Conservation (phyloP, 2,888 invertebrate genomes). For the Apodemia duryi region DNA sequence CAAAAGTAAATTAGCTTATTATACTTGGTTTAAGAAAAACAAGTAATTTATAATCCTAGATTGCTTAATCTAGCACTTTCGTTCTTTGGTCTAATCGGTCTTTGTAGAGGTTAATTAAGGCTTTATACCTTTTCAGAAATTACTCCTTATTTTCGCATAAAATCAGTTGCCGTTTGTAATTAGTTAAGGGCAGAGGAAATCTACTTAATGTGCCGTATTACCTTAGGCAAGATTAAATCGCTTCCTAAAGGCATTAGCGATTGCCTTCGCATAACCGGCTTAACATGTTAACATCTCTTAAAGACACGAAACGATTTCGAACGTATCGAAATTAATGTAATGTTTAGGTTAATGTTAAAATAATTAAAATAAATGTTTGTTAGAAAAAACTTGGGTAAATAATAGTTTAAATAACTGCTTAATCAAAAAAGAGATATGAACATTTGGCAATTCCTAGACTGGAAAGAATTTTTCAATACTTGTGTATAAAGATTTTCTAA, state of each 20-base stretch:
- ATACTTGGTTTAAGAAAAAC: too few relatives aligned
- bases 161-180: constrained; percentile 8
- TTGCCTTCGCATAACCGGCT: constrained; percentile 11
- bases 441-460: not conserved
- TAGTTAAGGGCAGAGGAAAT: constrained; percentile 5
- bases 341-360: not conserved
- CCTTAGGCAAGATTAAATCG: constrained; percentile 10
- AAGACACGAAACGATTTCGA: not conserved
- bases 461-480: too few relatives aligned
- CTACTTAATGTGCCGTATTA: constrained; percentile 8
- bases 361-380: not conserved
- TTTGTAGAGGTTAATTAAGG: too few relatives aligned
- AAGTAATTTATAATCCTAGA: too few relatives aligned
- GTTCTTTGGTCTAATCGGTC: too few relatives aligned
- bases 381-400: too few relatives aligned
- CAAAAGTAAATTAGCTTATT: too few relatives aligned
- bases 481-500: too few relatives aligned
- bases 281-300: constrained; percentile 1
- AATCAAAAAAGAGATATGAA: not conserved
- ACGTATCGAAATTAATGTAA: too few relatives aligned
- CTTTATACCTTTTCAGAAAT: not conserved
- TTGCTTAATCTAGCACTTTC: too few relatives aligned
- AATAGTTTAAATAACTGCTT: not conserved
- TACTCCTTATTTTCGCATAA: constrained; percentile 3
- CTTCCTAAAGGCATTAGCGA: constrained; percentile 12